Evolutionary conservation across 2,888 invertebrate species (phyloP).

Genomic region (Schizaphis graminum): DNA sequence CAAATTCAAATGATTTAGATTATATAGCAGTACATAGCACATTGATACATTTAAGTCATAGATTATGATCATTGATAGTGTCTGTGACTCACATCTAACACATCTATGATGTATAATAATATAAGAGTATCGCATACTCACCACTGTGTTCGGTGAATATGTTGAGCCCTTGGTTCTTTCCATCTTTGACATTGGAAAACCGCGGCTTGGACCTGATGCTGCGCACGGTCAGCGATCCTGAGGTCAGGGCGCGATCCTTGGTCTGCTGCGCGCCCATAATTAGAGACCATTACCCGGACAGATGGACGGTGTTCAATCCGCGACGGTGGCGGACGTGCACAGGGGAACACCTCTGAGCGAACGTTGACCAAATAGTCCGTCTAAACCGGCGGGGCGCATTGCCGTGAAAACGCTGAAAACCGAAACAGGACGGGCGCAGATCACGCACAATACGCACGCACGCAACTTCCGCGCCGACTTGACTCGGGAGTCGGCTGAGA

Average conservation of each 20-base stretch:
- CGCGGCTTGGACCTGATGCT: conserved; percentile 74
- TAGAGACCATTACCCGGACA: conserved; percentile 70
- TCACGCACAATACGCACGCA: not conserved
- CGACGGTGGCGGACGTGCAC: conserved; percentile 32
- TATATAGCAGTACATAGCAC: not conserved
- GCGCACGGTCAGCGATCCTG: conserved; percentile 74
- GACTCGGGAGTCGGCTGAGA: not conserved
- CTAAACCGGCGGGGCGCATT: conserved; percentile 4
- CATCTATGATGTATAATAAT: not conserved
- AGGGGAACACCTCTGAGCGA: conserved; percentile 22
- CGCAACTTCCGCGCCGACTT: not conserved
- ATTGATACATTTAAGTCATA: not conserved
- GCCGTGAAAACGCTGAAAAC: not conserved
- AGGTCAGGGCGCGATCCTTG: conserved; percentile 86
- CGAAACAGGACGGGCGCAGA: not conserved
- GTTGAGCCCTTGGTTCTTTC: conserved; percentile 87
- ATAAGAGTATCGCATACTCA: conserved; percentile 73
- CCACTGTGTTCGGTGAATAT: conserved; percentile 96
- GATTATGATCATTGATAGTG: not conserved
- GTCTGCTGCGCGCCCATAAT: conserved; percentile 94
- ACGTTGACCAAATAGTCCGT: not conserved
- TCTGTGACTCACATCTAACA: not conserved
- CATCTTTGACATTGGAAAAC: conserved; percentile 84
- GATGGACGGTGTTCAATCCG: conserved; percentile 47
- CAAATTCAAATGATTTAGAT: not conserved